Percentiles rank a stretch among this genome's conserved stretches.
phyloP scores from a whole-genome alignment of 2,797 vertebrate species.

The Tragopan temminckii region DNA sequence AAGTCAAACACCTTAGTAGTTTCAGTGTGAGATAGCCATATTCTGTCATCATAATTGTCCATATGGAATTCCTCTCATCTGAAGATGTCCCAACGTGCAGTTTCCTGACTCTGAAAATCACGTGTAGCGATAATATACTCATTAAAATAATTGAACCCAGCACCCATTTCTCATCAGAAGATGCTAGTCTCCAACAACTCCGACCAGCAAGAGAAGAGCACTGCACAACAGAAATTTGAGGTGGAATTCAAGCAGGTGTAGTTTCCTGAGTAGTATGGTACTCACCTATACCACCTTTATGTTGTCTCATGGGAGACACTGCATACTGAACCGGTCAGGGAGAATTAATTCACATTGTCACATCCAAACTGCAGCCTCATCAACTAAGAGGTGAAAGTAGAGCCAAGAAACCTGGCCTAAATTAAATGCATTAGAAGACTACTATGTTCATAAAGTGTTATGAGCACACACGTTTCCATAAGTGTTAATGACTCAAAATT shows the following conservation, averaged over 20 bases:
- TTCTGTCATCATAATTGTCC: not conserved
- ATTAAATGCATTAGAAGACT: not conserved
- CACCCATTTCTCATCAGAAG: not conserved
- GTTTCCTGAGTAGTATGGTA: not conserved
- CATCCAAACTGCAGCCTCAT: not conserved
- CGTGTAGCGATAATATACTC: rapidly evolving
- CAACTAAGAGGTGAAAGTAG: not conserved
- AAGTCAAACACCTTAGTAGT: not conserved
- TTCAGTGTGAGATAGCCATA: not conserved
- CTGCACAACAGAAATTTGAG: not conserved
- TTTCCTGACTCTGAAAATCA: not conserved
- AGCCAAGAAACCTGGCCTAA: not conserved
- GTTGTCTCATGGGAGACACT: rapidly evolving
- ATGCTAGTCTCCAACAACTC: not conserved
- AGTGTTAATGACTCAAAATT: not conserved
- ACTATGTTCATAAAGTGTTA: not conserved
- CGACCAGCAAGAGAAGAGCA: not conserved
- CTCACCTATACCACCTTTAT: not conserved
- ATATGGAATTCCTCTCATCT: not conserved
- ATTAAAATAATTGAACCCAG: not conserved
- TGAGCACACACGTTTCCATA: not conserved
- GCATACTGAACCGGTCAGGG: rapidly evolving
- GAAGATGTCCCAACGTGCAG: not conserved
- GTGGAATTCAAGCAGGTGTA: not conserved
- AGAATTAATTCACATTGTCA: not conserved